Percentiles rank a stretch among this genome's conserved stretches.
These are phyloP conservation scores for Vipera ursinii DNA, from an alignment of 2,797 vertebrate genomes.

Conservation along the genomic window DNA sequence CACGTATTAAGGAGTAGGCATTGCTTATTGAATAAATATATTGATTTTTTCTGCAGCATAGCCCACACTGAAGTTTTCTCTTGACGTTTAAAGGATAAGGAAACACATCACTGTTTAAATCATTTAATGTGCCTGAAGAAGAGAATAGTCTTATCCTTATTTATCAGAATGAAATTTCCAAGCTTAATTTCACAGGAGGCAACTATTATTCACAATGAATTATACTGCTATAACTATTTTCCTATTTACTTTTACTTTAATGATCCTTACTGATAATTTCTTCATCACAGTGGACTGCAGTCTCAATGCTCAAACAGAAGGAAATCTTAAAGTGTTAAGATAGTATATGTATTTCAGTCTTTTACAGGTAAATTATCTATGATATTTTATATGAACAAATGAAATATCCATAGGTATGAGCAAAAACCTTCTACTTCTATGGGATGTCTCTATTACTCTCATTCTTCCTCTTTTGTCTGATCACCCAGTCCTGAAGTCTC, in stretches of 20 bases:
- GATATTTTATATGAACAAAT: neutral
- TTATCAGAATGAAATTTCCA: neutral
- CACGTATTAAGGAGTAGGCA: neutral
- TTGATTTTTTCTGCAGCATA: neutral
- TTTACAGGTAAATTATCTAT: neutral
- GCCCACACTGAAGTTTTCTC: neutral
- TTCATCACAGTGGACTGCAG: neutral
- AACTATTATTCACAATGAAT: neutral
- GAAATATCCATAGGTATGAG: neutral
- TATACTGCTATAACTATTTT: neutral
- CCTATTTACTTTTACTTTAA: neutral
- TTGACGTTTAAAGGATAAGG: neutral
- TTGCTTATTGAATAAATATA: constrained; percentile 5
- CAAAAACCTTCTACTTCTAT: neutral
- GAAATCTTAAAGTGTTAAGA: neutral
- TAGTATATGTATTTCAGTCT: neutral
- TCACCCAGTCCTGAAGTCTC: neutral
- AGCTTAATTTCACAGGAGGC: neutral
- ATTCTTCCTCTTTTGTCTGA: neutral
- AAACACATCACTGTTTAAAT: neutral
- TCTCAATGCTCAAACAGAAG: neutral
- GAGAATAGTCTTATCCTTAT: neutral
- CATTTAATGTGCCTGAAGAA: neutral
- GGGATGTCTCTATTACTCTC: neutral
- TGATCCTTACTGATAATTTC: neutral